These are phyloP conservation scores for Pollimyrus isidori DNA, from an alignment of 2,113 vertebrate genomes.

Conservation along the genomic window DNA sequence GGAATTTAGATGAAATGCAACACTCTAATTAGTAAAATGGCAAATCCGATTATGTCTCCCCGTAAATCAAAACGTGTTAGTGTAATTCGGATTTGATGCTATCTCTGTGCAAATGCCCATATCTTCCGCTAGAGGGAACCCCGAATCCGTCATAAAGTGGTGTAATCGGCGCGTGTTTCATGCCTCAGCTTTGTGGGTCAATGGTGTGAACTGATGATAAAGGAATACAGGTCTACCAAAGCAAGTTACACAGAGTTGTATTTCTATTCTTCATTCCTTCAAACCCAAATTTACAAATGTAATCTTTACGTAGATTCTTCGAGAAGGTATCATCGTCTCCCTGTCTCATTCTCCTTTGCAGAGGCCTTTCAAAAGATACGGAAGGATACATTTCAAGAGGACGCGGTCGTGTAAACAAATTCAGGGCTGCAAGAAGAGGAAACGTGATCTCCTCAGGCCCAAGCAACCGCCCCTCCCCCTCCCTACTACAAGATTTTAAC, in stretches of 20 bases:
- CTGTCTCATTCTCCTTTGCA: not conserved
- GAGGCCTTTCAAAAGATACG: not conserved
- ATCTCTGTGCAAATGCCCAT: not conserved
- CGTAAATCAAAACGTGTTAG: not conserved
- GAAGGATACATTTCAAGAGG: constrained; percentile 6
- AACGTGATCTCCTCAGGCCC: not conserved
- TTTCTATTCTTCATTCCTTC: constrained; percentile 36
- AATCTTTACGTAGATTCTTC: not conserved
- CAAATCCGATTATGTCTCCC: not conserved
- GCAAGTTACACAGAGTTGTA: not conserved
- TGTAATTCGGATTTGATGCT: not conserved
- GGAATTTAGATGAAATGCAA: not conserved
- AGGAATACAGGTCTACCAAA: not conserved
- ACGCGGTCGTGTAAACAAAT: not conserved
- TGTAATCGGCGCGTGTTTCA: not conserved
- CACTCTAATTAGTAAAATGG: not conserved
- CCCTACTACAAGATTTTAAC: not conserved
- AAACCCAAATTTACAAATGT: not conserved
- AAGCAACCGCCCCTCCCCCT: not conserved
- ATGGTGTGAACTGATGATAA: not conserved
- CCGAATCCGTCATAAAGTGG: not conserved
- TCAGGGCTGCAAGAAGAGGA: not conserved
- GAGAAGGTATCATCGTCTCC: not conserved
- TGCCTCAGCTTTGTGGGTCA: not conserved
- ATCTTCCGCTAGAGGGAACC: not conserved